Percentiles rank a stretch among this genome's conserved stretches.
These are phyloP conservation scores for Autographa gamma DNA, from an alignment of 2,888 invertebrate genomes.

Conservation along the genomic window DNA sequence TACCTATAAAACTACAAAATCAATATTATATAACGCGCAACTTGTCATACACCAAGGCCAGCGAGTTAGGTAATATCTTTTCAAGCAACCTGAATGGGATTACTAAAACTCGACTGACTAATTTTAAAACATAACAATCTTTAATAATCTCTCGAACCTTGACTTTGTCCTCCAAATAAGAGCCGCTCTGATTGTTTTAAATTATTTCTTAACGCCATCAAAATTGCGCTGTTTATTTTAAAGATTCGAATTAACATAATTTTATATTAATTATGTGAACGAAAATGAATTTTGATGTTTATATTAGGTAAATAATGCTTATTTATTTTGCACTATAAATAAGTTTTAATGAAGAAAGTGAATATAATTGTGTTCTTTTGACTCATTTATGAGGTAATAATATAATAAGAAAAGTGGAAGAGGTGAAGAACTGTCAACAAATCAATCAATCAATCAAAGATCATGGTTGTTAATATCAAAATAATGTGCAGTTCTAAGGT, in stretches of 20 bases:
- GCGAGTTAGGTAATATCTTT: background rate
- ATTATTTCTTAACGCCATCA: constrained; percentile 3
- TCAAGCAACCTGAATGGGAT: background rate
- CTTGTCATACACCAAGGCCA: background rate
- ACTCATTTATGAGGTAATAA: no score
- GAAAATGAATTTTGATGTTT: background rate
- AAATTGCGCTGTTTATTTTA: background rate
- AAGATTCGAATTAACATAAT: background rate
- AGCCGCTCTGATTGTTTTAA: background rate
- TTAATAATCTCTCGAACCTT: constrained; percentile 8
- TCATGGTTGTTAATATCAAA: no score
- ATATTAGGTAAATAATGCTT: no score
- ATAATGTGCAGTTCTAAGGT: no score
- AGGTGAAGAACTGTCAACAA: no score
- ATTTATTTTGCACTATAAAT: no score
- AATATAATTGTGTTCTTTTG: no score
- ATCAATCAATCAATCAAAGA: no score
- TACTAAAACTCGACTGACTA: background rate
- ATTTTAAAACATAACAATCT: background rate
- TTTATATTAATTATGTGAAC: background rate
- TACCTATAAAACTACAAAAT: background rate
- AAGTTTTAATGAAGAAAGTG: no score
- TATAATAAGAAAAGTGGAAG: no score
- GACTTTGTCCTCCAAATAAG: constrained; percentile 13
- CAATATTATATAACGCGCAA: background rate